Percentiles rank a stretch among this genome's conserved stretches.
These are phyloP conservation scores for Zygogramma bicolorata DNA, from an alignment of 2,888 invertebrate genomes.

Conservation along the genomic window DNA sequence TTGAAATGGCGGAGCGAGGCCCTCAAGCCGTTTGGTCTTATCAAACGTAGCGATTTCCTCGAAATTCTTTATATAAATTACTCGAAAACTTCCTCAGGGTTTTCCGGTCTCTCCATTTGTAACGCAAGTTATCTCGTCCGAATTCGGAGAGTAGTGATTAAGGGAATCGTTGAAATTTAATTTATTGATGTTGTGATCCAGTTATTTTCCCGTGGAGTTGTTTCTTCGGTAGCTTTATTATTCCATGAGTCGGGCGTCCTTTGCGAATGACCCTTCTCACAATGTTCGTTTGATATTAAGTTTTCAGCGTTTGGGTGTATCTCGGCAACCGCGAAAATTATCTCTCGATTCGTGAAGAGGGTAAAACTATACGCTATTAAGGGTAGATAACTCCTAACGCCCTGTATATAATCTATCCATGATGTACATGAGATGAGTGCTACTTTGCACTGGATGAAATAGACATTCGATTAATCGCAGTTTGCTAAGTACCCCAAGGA, in stretches of 20 bases:
- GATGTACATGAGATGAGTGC: no score
- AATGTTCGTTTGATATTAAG: background rate
- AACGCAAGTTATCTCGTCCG: slow-evolving; percentile 14
- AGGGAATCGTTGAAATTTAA: background rate
- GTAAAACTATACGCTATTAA: no score
- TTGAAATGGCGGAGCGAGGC: slow-evolving; percentile 11
- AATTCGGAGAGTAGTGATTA: slow-evolving; percentile 24
- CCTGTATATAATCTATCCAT: no score
- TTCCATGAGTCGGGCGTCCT: background rate
- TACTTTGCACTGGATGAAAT: no score
- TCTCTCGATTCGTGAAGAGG: no score
- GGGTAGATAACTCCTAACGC: no score
- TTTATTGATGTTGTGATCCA: background rate
- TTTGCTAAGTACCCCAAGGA: no score
- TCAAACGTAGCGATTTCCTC: slow-evolving; percentile 19
- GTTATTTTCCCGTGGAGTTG: background rate
- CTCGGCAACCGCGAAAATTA: background rate
- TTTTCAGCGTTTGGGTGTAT: background rate
- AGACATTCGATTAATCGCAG: no score
- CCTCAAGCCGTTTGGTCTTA: slow-evolving; percentile 11
- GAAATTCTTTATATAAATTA: slow-evolving; percentile 34
- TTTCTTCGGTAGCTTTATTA: background rate
- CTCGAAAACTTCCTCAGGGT: slow-evolving; percentile 25
- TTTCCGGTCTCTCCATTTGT: slow-evolving; percentile 22
- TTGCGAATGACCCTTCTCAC: background rate